Evolutionary conservation across 2,113 vertebrate species (phyloP).

Genomic region (Tonatia bakeri): DNA sequence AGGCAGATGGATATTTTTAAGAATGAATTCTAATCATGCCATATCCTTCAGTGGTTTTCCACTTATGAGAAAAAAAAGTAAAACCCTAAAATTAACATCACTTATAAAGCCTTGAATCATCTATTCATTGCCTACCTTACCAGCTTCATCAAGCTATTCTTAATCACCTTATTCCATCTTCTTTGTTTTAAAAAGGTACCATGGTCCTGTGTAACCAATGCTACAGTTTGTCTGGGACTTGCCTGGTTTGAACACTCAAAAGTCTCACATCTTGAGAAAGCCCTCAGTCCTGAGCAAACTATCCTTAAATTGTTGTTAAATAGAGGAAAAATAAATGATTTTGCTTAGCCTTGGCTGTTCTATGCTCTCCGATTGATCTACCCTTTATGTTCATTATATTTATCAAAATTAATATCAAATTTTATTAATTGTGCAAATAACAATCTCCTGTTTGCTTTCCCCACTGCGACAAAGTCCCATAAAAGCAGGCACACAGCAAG

Average conservation of each 20-base stretch:
- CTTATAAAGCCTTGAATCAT: not conserved
- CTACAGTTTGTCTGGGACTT: not conserved
- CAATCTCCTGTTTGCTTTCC: not conserved
- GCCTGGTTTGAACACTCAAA: not conserved
- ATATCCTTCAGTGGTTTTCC: not conserved
- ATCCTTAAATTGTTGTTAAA: not conserved
- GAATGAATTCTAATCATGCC: not conserved
- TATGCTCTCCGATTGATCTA: not conserved
- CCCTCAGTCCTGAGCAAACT: not conserved
- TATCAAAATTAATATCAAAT: not conserved
- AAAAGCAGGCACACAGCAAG: not conserved
- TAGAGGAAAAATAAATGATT: not conserved
- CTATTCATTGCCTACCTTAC: not conserved
- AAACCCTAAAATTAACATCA: not conserved
- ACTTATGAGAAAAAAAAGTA: not conserved
- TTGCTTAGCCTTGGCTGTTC: not conserved
- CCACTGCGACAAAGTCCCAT: not conserved
- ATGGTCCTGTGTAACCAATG: not conserved
- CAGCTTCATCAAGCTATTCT: not conserved
- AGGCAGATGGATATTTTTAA: constrained; percentile 1
- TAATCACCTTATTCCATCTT: not conserved
- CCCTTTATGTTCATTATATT: not conserved
- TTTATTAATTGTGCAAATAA: constrained; percentile 2
- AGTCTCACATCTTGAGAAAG: not conserved
- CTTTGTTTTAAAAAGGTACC: not conserved